Evolutionary conservation across 2,888 invertebrate species (phyloP), one percentile per base, ranked within the genome.

Genomic region (Drosophila fungiperda): DNA sequence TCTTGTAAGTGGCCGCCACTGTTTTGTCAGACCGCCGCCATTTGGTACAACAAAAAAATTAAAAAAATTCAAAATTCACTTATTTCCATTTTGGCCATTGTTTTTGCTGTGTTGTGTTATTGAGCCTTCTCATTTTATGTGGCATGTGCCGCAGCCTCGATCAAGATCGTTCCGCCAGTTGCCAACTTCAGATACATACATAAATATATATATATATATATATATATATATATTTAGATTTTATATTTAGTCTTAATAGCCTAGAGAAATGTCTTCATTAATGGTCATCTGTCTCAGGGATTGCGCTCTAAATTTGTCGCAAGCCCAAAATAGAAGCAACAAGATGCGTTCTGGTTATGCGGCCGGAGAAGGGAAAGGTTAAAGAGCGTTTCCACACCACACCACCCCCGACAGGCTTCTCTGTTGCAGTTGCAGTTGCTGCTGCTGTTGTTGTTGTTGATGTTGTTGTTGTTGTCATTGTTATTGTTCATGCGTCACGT

Each of bases 1-100:
- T 79, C 80, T 79, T 78, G 78, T 78, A 78, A 78, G 58, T 76
- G 79, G 62, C 60, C 59, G 79, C 79, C 79, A 79, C 78, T 62
- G 79, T 78, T 23, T 45, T 45, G 12, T 4, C 20, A 23, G 45
- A 45, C 45, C 15, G 66, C 65, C 68, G 62, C 68, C 70, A 68
- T 54, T 60, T 36, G 32, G 15, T 8, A 42, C 17, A 11, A n/a
- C 29, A 6, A 29, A 29, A 29, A 40, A 11, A 23, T n/a, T n/a
- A 50, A 26, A 26, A 26, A 2, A 45, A 48, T 48, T 36, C 20
- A 33, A 53, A 60, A 54, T 48, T 60, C 23, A 3, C 53, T 20
- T 54, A 9, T 40, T 15, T 15, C 36, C 33, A 38, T 53, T 11
- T 60, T 61, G 35, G 61, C 76, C 66, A 66, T 63, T 58, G 61